phyloP scores from a whole-genome alignment of 2,797 vertebrate species.

The Phyllotis vaccarum region DNA sequence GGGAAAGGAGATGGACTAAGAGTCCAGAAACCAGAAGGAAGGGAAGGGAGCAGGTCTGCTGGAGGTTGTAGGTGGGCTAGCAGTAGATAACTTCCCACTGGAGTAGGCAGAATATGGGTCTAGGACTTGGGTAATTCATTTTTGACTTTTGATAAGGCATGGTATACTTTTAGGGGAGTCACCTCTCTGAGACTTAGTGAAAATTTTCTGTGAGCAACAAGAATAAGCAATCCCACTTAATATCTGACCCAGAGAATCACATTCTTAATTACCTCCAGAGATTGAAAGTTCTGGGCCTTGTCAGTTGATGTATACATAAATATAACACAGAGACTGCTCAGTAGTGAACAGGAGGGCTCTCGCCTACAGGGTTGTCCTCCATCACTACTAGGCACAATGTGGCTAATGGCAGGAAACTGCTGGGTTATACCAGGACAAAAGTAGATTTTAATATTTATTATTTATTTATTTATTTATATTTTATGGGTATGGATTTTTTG shows the following conservation, averaged over 20 bases:
- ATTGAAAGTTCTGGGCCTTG: neutral
- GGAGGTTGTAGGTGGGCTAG: too few species aligned
- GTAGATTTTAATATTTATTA: neutral
- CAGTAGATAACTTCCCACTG: neutral
- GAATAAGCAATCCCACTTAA: neutral
- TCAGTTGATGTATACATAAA: neutral
- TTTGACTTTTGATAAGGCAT: neutral
- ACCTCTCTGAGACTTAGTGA: neutral
- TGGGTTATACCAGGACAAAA: neutral
- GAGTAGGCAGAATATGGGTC: neutral
- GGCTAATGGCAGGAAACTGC: neutral
- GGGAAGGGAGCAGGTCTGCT: neutral
- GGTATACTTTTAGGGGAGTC: neutral
- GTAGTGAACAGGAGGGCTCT: neutral
- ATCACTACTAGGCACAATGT: neutral
- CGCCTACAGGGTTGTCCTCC: neutral
- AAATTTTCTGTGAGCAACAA: neutral
- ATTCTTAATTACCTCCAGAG: neutral
- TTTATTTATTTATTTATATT: neutral
- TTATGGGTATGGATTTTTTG: neutral
- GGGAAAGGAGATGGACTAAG: neutral
- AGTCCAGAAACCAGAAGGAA: neutral
- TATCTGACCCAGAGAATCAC: neutral
- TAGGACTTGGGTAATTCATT: neutral
- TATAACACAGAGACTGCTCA: rapidly evolving